These are phyloP conservation scores for Oreochromis spilurus DNA, from an alignment of 2,113 vertebrate genomes.

Conservation along the genomic window DNA sequence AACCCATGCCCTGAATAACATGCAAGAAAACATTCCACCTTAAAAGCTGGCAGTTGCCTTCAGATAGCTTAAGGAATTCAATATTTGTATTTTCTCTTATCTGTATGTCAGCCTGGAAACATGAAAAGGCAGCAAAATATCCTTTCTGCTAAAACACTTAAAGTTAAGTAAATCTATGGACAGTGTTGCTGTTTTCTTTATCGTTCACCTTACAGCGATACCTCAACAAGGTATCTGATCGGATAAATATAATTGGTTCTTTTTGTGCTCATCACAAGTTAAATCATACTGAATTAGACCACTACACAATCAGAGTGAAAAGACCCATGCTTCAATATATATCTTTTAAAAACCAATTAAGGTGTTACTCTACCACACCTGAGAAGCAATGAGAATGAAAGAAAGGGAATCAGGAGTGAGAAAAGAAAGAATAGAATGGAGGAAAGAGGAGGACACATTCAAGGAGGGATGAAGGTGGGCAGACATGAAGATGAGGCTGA, in stretches of 20 bases:
- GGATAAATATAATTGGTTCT: not conserved
- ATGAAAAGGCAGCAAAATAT: not conserved
- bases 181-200: not conserved
- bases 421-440: accelerated
- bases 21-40: not conserved
- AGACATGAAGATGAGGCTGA: not conserved
- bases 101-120: not conserved
- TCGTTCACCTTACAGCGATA: not conserved
- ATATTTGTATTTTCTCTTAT: not conserved
- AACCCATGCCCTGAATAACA: not conserved
- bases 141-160: not conserved
- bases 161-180: not conserved
- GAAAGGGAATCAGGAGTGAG: not conserved
- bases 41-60: not conserved
- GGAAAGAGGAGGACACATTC: not conserved
- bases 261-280: not conserved
- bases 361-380: not conserved
- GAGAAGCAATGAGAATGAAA: not conserved
- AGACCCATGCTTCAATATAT: not conserved
- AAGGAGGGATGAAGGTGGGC: not conserved
- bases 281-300: not conserved
- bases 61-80: not conserved
- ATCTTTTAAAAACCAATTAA: not conserved
- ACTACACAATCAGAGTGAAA: not conserved
- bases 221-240: not conserved